phyloP scores from a whole-genome alignment of 2,113 vertebrate genomes.

The Gallinago paraguaiae region DNA sequence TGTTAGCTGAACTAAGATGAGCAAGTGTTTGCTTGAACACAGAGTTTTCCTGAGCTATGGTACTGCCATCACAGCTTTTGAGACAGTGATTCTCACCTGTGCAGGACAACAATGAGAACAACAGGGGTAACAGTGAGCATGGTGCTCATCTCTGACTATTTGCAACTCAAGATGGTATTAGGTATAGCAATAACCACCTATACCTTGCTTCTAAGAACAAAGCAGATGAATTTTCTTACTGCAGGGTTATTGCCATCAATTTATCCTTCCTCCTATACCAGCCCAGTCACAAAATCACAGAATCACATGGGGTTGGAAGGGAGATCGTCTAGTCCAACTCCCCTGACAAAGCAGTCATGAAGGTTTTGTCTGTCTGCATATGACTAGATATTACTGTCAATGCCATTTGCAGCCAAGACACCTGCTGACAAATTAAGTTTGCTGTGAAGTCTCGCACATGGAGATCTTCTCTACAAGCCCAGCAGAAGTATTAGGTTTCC shows the following conservation, averaged over 20 bases:
- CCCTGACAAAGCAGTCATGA: not conserved
- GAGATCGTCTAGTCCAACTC: no score
- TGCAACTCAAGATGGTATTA: not conserved
- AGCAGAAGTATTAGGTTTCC: not conserved
- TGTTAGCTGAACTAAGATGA: not conserved
- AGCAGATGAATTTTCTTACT: not conserved
- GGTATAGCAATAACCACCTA: not conserved
- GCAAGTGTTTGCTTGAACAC: not conserved
- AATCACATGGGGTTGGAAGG: no score
- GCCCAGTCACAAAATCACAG: no score
- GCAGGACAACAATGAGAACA: accelerated
- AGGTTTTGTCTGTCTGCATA: not conserved
- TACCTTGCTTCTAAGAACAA: not conserved
- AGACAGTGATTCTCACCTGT: not conserved
- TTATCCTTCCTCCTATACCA: not conserved
- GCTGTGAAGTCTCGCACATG: not conserved
- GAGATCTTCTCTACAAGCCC: not conserved
- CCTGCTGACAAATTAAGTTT: not conserved
- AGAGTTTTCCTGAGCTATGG: not conserved
- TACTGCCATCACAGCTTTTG: not conserved
- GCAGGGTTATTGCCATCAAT: not conserved
- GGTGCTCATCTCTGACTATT: not conserved
- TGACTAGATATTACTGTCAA: not conserved
- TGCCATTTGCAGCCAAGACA: not conserved
- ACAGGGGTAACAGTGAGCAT: accelerated